Percentiles rank a stretch among this genome's conserved stretches.
phyloP scores from a whole-genome alignment of 2,797 vertebrate genomes.

The Chaetophractus vellerosus region DNA sequence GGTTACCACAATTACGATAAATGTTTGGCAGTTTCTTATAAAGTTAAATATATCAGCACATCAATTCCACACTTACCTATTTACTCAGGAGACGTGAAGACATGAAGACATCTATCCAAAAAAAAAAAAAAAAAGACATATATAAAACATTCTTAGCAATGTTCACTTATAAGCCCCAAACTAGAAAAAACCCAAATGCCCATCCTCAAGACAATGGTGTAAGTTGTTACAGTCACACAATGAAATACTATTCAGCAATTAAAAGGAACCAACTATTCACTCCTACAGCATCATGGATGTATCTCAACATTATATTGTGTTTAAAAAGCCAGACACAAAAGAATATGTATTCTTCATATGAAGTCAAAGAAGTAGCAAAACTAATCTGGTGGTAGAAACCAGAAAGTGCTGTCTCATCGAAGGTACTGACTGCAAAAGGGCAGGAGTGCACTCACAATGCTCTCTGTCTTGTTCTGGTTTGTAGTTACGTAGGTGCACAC shows the following conservation, averaged over 20 bases:
- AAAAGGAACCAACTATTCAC: not conserved
- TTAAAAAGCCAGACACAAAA: not conserved
- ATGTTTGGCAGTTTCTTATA: not conserved
- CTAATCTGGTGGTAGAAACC: not conserved
- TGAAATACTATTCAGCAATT: not conserved
- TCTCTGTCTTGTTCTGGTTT: not conserved
- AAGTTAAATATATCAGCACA: conserved; percentile 13
- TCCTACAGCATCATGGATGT: too few species aligned
- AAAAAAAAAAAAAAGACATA: not conserved
- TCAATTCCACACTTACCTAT: not conserved
- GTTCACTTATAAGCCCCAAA: not conserved
- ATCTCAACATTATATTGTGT: not conserved
- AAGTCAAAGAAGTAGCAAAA: not conserved
- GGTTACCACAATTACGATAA: not conserved
- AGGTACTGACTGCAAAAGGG: not conserved
- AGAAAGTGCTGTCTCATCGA: not conserved
- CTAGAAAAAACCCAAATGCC: not conserved
- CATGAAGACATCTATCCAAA: not conserved
- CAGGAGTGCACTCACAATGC: not conserved
- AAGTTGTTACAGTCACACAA: not conserved
- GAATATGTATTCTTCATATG: not conserved
- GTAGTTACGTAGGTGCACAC: not conserved
- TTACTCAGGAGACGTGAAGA: not conserved
- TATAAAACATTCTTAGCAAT: not conserved
- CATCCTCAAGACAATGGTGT: not conserved